Evolutionary conservation across 2,888 invertebrate species (phyloP).

Genomic region (Cephalotes varians): DNA sequence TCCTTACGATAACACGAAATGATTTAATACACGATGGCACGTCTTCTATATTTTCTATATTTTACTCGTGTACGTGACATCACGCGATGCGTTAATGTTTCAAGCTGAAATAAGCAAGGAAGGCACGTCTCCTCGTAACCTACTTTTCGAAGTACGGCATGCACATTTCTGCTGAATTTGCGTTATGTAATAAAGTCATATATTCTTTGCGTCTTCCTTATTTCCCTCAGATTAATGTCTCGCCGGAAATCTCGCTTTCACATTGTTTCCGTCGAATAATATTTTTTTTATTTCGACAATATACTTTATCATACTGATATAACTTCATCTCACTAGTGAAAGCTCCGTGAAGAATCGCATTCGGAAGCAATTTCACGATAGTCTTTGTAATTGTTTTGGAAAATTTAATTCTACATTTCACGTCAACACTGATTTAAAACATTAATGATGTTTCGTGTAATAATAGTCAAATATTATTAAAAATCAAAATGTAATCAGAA

Average conservation of each 20-base stretch:
- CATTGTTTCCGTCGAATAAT: conserved; percentile 8
- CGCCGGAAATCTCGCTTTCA: background rate
- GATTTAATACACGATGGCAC: conserved; percentile 38
- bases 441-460: background rate
- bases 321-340: background rate
- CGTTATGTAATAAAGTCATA: conserved; percentile 21
- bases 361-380: conserved; percentile 50
- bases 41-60: conserved; percentile 1
- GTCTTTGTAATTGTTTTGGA: background rate
- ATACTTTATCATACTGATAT: background rate
- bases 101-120: conserved; percentile 36
- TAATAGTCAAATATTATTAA: background rate
- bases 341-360: background rate
- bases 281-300: conserved; percentile 22
- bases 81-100: conserved; percentile 24
- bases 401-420: background rate
- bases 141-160: conserved; percentile 15
- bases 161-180: conserved; percentile 25
- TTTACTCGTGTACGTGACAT: conserved; percentile 20
- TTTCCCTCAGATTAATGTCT: conserved; percentile 24
- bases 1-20: conserved; percentile 60
- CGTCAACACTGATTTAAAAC: background rate
- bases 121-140: conserved; percentile 27
- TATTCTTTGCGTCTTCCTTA: background rate
- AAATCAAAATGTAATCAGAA: too few relatives aligned